phyloP scores from a whole-genome alignment of 2,888 invertebrate species.

The Aleiodes testaceus region DNA sequence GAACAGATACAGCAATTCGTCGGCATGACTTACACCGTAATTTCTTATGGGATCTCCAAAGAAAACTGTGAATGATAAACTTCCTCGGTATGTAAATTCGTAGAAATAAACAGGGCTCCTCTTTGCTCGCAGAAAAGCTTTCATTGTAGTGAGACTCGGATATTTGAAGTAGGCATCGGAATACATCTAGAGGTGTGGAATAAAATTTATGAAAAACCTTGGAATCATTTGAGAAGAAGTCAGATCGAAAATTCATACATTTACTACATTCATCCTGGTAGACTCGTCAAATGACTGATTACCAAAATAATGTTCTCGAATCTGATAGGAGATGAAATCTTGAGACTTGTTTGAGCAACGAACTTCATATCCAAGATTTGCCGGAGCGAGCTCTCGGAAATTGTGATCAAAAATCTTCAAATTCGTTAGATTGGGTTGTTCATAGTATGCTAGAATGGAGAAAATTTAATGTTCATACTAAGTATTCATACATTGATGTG shows the following conservation, averaged over 20 bases:
- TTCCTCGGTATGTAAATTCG: constrained; percentile 79
- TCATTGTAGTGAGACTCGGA: constrained; percentile 78
- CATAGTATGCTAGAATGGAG: constrained; percentile 58
- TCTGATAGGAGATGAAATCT: constrained; percentile 73
- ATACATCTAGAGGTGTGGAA: constrained; percentile 82
- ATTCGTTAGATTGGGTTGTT: constrained; percentile 72
- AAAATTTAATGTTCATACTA: background rate
- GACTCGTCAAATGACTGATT: constrained; percentile 71
- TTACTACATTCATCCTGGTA: constrained; percentile 75
- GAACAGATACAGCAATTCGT: constrained; percentile 88
- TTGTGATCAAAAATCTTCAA: constrained; percentile 75
- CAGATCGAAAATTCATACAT: constrained; percentile 71
- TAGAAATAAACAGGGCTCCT: constrained; percentile 79
- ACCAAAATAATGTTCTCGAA: constrained; percentile 77
- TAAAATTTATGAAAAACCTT: constrained; percentile 49
- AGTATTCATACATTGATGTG: background rate
- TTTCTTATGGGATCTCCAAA: constrained; percentile 80
- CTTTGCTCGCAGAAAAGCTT: constrained; percentile 72
- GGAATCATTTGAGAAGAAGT: background rate
- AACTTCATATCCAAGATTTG: constrained; percentile 78
- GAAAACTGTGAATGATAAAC: constrained; percentile 81
- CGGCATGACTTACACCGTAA: constrained; percentile 87
- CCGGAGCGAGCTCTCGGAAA: constrained; percentile 77
- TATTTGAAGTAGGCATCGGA: constrained; percentile 82
- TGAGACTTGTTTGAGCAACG: constrained; percentile 71